A percentile compares a stretch with the other conserved stretches of the same genome.
Conservation (phyloP, 2,113 vertebrate genomes). For the Anguilla japonica region DNA sequence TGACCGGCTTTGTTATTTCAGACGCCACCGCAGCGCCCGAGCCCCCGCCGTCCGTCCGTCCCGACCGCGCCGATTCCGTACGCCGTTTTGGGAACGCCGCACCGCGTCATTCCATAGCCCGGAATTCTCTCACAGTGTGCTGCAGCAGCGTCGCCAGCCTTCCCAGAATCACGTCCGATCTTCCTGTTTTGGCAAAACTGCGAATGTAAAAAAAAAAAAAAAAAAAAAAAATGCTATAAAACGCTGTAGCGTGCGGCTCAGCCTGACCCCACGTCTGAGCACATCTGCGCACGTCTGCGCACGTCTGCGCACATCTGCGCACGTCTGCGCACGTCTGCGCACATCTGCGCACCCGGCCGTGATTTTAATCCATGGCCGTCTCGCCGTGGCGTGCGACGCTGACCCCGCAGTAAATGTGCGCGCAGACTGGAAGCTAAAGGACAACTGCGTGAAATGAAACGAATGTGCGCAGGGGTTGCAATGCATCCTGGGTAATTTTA, state of each 20-base stretch:
- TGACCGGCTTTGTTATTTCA: constrained; percentile 49
- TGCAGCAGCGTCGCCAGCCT: not conserved
- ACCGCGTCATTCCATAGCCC: no score
- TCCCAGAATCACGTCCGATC: no score
- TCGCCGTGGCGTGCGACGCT: constrained; percentile 29
- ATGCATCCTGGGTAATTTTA: constrained; percentile 22
- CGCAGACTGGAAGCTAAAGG: constrained; percentile 44
- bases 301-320: no score
- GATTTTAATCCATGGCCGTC: constrained; percentile 23
- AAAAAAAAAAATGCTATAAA: no score
- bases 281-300: no score
- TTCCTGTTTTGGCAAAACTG: no score
- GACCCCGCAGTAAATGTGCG: constrained; percentile 39
- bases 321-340: not conserved
- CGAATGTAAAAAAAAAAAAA: not conserved
- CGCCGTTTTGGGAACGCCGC: constrained; percentile 49
- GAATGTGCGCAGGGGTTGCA: constrained; percentile 46
- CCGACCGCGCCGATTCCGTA: constrained; percentile 41
- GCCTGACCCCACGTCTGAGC: no score
- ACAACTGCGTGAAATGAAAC: constrained; percentile 59
- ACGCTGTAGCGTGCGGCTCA: no score
- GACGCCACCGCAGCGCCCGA: constrained; percentile 51
- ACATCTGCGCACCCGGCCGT: not conserved
- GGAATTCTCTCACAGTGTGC: not conserved
- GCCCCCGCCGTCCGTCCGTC: constrained; percentile 43